Conservation (phyloP, 2,888 invertebrate genomes). For the Heliconius ismenius region DNA sequence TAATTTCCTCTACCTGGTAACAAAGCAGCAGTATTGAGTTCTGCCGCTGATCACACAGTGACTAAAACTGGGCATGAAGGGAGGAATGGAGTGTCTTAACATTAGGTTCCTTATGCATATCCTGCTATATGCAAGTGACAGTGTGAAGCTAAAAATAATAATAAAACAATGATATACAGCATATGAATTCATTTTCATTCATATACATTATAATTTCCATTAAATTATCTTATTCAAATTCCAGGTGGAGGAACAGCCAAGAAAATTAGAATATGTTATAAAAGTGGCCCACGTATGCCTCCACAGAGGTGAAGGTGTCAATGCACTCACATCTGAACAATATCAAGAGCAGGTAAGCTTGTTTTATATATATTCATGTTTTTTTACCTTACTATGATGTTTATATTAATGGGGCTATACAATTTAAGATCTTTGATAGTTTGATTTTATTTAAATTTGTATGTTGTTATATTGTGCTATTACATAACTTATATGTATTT, state of each 20-base stretch:
- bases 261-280: conserved; percentile 98
- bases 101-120: too few relatives aligned
- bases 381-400: neutral
- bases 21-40: too few relatives aligned
- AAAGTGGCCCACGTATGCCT: conserved; percentile 95
- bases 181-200: too few relatives aligned
- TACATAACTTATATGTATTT: too few relatives aligned
- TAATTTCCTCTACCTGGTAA: too few relatives aligned
- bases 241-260: conserved; percentile 96
- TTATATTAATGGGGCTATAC: neutral
- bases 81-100: too few relatives aligned
- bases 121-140: too few relatives aligned
- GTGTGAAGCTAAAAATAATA: too few relatives aligned
- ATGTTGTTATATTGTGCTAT: too few relatives aligned
- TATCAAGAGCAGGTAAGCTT: conserved; percentile 83
- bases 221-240: conserved; percentile 29
- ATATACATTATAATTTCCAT: neutral
- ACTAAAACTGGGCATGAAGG: too few relatives aligned
- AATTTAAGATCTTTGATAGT: neutral
- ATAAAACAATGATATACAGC: too few relatives aligned
- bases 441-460: neutral
- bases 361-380: conserved; percentile 3
- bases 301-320: conserved; percentile 84
- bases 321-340: conserved; percentile 88
- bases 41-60: too few relatives aligned